phyloP scores from a whole-genome alignment of 2,797 vertebrate species.

The Acrossocheilus wenchowensis region DNA sequence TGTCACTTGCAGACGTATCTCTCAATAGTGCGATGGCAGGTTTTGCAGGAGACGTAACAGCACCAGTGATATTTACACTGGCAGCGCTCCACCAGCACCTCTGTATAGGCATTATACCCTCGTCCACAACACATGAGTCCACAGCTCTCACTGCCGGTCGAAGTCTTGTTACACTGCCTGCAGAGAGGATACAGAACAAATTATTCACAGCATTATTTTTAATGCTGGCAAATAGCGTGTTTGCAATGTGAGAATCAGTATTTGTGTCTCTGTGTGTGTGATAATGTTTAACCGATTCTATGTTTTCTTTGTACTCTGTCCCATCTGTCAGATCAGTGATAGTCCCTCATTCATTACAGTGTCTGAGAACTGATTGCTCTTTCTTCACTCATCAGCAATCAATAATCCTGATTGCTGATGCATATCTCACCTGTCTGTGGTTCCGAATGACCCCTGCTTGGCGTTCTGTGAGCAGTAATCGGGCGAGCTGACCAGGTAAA shows the following conservation, averaged over 20 bases:
- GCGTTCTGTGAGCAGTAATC: conserved; percentile 75
- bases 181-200: conserved; percentile 8
- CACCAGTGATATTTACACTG: conserved; percentile 83
- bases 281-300: conserved; percentile 21
- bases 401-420: conserved; percentile 9
- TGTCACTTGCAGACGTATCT: conserved; percentile 78
- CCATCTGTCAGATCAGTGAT: conserved; percentile 27
- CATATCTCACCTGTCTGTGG: conserved; percentile 75
- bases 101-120: conserved; percentile 79
- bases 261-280: background rate
- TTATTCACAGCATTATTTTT: conserved; percentile 5
- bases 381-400: conserved; percentile 24
- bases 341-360: conserved; percentile 34
- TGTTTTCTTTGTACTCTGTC: conserved; percentile 1
- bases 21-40: conserved; percentile 72
- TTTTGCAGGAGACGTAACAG: conserved; percentile 81
- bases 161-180: conserved; percentile 81
- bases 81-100: conserved; percentile 78
- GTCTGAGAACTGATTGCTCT: conserved; percentile 4
- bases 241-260: background rate
- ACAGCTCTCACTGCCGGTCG: conserved; percentile 73
- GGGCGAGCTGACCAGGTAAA: conserved; percentile 77
- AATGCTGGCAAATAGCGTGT: background rate
- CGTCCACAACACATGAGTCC: conserved; percentile 80
- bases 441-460: conserved; percentile 77